Evolutionary conservation across 2,797 vertebrate genomes (phyloP).

Genomic region (Diplodus sargus): DNA sequence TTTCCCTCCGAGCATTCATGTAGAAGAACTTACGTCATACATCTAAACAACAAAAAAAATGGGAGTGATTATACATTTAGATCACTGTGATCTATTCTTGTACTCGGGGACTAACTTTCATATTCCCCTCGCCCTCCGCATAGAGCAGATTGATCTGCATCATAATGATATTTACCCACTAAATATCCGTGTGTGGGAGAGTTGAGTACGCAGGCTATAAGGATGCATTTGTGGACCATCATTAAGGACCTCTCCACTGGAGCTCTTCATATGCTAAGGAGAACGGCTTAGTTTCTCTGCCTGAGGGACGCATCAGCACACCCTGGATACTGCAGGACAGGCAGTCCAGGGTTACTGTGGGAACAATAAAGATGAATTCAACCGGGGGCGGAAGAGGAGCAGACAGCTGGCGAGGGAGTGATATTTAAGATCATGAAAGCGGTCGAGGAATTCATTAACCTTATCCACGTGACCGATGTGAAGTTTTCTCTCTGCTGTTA

Average conservation of each 20-base stretch:
- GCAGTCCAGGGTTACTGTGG: neutral
- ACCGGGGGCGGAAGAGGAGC: slow-evolving; percentile 8
- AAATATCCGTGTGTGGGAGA: slow-evolving; percentile 58
- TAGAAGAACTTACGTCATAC: slow-evolving; percentile 28
- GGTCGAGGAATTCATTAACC: slow-evolving; percentile 61
- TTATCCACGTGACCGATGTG: slow-evolving; percentile 20
- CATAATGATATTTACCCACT: slow-evolving; percentile 49
- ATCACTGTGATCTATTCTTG: slow-evolving; percentile 37
- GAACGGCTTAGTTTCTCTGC: slow-evolving; percentile 21
- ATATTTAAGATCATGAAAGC: slow-evolving; percentile 47
- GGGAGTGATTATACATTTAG: slow-evolving; percentile 46
- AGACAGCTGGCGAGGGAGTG: slow-evolving; percentile 24
- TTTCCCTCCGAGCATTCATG: slow-evolving; percentile 9
- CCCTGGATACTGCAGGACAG: slow-evolving; percentile 6
- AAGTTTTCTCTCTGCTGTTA: slow-evolving; percentile 11
- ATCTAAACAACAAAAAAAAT: slow-evolving; percentile 29
- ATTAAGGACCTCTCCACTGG: slow-evolving; percentile 53
- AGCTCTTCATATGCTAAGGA: slow-evolving; percentile 69
- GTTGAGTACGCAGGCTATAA: slow-evolving; percentile 14
- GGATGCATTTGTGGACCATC: slow-evolving; percentile 47
- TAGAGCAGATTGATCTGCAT: slow-evolving; percentile 33
- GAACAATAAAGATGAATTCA: slow-evolving; percentile 21
- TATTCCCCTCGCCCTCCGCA: slow-evolving; percentile 24
- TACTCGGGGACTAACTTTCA: slow-evolving; percentile 25
- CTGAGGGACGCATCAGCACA: slow-evolving; percentile 16